Conservation (phyloP, 2,113 vertebrate species). For the Ochotona princeps region DNA sequence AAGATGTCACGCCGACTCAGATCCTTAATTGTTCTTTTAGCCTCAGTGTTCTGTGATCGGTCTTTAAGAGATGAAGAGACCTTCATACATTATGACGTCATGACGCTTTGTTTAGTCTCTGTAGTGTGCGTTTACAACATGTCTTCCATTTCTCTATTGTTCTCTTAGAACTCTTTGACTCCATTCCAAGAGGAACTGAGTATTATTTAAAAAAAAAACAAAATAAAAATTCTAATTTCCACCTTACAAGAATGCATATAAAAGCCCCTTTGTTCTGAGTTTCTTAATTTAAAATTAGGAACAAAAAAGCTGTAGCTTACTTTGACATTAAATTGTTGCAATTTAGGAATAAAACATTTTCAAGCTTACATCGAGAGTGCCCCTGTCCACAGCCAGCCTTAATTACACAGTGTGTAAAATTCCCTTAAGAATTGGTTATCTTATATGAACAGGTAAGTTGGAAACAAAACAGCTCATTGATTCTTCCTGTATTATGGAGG, state of each 20-base stretch:
- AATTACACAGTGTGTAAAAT: constrained; percentile 48
- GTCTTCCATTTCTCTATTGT: constrained; percentile 34
- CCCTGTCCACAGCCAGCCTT: constrained; percentile 3
- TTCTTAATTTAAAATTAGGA: constrained; percentile 71
- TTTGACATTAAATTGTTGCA: constrained; percentile 66
- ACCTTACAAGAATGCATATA: constrained; percentile 62
- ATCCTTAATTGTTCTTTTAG: neutral
- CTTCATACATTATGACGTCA: neutral
- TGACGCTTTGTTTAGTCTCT: neutral
- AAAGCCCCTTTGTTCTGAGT: constrained; percentile 61
- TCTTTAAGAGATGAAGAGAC: neutral
- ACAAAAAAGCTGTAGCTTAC: constrained; percentile 56
- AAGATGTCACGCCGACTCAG: neutral
- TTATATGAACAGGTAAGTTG: neutral
- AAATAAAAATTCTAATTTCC: constrained; percentile 67
- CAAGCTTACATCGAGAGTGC: constrained; percentile 39
- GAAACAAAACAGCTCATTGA: constrained; percentile 5
- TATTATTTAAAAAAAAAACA: constrained; percentile 70
- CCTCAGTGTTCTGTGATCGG: neutral
- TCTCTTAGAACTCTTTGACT: constrained; percentile 31
- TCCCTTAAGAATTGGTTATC: neutral
- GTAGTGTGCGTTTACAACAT: neutral
- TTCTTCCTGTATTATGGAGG: neutral
- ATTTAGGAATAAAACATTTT: constrained; percentile 61
- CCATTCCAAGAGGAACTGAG: constrained; percentile 36